Base-by-base conservation (phyloP, 1,140 invertebrate species). In the Protaetia brevitarsis region DNA sequence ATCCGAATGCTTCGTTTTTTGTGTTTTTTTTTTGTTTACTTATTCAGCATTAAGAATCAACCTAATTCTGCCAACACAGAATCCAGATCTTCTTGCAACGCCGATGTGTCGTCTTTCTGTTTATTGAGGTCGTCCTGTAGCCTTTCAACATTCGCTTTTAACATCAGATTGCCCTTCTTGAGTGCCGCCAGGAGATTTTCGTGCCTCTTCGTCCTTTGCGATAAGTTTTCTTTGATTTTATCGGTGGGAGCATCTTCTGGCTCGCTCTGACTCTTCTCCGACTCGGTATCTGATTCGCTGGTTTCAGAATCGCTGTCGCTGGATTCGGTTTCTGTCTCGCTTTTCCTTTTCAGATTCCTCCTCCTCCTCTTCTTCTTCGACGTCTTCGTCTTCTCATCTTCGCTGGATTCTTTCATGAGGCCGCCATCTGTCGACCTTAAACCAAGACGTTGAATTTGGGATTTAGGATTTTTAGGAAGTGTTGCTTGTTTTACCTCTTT, bases 401-500 rank as follows among this genome's bases (percentile, higher is more conserved):
- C 89, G 10, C 89, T 88, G 2, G 84, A 84, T 69, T 91, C 89
- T 66, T 88, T 90, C 87, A 94, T 89, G 64, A 93, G 13, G 87
- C 88, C 0, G 91, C 91, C 91, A 95, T 93, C 80, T 93, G 71
- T 93, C 90, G 2, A 94, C 91, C n/a, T 34, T 34, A 34, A 34
- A 34, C n/a, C 6, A 7, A 34, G 7, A 7, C n/a, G 7, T 34
- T 34, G 31, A 7, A 34, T 34, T 34, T 7, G n/a, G 31, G 7
- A 7, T 7, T 7, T 7, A 7, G 7, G n/a, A 56, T 6, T 56
- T 56, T 7, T 11, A 11, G 11, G 27, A 62, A n/a, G 28, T 51
- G 61, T 76, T 93, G 90, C n/a, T n/a, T n/a, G n/a, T n/a, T n/a
- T n/a, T n/a, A n/a, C n/a, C 80, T 95, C 92, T 70, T 91, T 92